Percentiles rank a stretch among this genome's conserved stretches.
Conservation (phyloP, 2,888 invertebrate genomes). For the Enchytraeus crypticus region DNA sequence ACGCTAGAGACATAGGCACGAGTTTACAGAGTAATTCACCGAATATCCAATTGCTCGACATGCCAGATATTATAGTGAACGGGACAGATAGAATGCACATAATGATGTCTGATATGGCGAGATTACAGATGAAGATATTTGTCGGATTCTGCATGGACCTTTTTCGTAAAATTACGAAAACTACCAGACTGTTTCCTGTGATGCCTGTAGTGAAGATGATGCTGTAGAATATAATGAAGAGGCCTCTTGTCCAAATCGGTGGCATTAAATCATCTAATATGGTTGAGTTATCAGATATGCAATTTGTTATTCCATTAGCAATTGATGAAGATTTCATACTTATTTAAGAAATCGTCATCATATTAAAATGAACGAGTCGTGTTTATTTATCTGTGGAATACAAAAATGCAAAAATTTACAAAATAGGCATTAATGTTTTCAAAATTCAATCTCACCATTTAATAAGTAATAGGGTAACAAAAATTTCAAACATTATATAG, state of each 20-base stretch:
- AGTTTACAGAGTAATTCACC: conserved; percentile 82
- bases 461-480: no score
- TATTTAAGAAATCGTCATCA: no score
- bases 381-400: no score
- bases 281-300: no score
- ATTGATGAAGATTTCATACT: no score
- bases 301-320: no score
- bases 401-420: no score
- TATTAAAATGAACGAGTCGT: no score
- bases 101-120: conserved; percentile 87
- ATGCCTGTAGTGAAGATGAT: conserved; percentile 74
- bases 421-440: no score
- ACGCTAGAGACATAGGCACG: conserved; percentile 71
- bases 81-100: conserved; percentile 88
- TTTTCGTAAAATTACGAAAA: conserved; percentile 74
- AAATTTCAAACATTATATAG: no score
- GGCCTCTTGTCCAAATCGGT: conserved; percentile 55
- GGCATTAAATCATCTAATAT: not conserved
- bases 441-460: no score
- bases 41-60: conserved; percentile 82
- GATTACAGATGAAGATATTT: conserved; percentile 89
- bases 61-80: conserved; percentile 89
- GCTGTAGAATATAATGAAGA: conserved; percentile 53
- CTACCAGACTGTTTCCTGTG: conserved; percentile 60
- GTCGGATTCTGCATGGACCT: conserved; percentile 96